Evolutionary conservation across 1,140 invertebrate genomes (phyloP), one percentile per base, ranked within the genome.

Genomic region (Temnothorax longispinosus): DNA sequence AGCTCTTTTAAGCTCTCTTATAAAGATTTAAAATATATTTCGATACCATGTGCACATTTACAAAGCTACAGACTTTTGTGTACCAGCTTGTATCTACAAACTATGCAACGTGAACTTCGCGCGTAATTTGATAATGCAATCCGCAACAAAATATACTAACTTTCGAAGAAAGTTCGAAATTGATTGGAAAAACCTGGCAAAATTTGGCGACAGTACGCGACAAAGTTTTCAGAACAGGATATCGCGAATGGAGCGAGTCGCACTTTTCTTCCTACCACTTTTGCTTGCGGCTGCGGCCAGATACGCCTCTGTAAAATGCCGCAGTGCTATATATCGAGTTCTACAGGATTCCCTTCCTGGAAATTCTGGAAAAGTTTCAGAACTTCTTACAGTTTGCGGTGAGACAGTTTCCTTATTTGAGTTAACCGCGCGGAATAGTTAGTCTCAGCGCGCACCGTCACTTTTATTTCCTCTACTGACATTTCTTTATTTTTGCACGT

Each of bases 331-430:
- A 52, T 41, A 71, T 69, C 44, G 69, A 74, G 69, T 75, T 88
- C 27, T 54, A 32, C 44, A 35, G 27, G 35, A 56, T 56, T 47
- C 47, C 27, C 44, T 60, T 44, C 41, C 38, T 81, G 74, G 75
- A 88, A 86, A 76, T 76, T 56, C 76, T 47, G 62, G 21, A 71
- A 72, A 77, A 89, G 47, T 87, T 89, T 54, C 32, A 64, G 21
- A 18, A 50, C 54, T 58, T 85, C 27, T 86, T 75, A 85, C 69
- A 21, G 65, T 74, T 32, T 64, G 21, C 38, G 7, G 11, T 47
- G 82, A 85, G 74, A 85, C 52, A 41, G 75, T 86, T 86, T 75
- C 84, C 88, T 89, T 77, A 71, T 89, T 87, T 86, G 88, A 89
- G 87, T 89, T 87, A 89, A 89, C 84, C 88, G 58, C 71, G 62